Evolutionary conservation across 2,113 vertebrate genomes (phyloP), one percentile per base, ranked within the genome.

Genomic region (Crypturellus undulatus): DNA sequence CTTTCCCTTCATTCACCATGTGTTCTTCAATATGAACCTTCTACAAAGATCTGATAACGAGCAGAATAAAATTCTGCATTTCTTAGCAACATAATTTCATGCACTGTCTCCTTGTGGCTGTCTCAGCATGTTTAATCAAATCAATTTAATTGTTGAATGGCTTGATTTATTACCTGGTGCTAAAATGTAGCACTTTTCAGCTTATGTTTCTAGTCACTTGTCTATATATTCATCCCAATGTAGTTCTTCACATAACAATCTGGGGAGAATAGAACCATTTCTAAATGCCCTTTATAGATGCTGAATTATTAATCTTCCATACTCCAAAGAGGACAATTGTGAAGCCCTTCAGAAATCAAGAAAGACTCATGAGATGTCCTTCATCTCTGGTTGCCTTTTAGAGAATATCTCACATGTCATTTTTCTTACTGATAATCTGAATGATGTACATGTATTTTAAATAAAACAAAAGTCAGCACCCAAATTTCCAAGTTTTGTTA

Each of bases 81-180:
- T 93, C 62, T 92, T 56, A 81, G 34, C 51, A 84, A 13, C 59
- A 52, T 84, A 68, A 84, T 89, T 94, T 84, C 47, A 72, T 87
- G 73, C 62, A 30, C 26, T 43, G 3, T 80, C 69, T 93, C 45
- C 32, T 89, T 30, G 21, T 20, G 40, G 36, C 25, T 68, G 22
- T 94, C 70, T 94, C 67, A 58, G 80, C 58, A 60, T n/a, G 72
- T 84, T 94, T 62, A 84, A 62, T 68, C 38, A 64, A 52, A 70
- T 90, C 58, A 69, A 45, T 72, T 84, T 84, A 72, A 49, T 68
- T 93, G 89, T 87, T 84, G 0, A 76, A 52, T 76, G 64, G 9
- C 52, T 84, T 71, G 25, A 76, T 81, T 78, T 87, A 62, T 90
- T 81, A 71, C 62, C 40, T 65, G 16, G 6, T 40, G 15, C 14